These are phyloP conservation scores for Drosophila mayri DNA, from an alignment of 1,140 invertebrate species.

Conservation along the genomic window DNA sequence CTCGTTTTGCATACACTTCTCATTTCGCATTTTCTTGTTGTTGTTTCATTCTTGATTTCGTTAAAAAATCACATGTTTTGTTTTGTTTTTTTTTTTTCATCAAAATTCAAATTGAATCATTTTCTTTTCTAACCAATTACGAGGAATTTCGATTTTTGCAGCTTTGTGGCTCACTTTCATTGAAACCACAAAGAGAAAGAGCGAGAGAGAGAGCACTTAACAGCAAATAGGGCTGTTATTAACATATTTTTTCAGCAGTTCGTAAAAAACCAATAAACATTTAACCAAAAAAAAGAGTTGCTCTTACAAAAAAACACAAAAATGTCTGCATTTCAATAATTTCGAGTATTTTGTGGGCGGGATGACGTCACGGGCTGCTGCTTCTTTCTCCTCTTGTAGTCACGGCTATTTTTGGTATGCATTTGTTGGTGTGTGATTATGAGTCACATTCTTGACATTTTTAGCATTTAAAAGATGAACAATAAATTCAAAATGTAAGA, in stretches of 20 bases:
- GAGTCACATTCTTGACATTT: conserved; percentile 66
- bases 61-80: conserved; percentile 20
- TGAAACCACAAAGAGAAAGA: conserved; percentile 39
- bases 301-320: conserved; percentile 28
- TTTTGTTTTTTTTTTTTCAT: conserved; percentile 7
- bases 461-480: conserved; percentile 58
- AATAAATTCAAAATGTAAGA: conserved; percentile 40
- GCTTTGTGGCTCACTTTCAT: conserved; percentile 62
- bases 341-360: conserved; percentile 56
- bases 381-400: conserved; percentile 11
- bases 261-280: conserved; percentile 43
- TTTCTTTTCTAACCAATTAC: conserved; percentile 25
- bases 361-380: conserved; percentile 60
- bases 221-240: conserved; percentile 33
- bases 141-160: conserved; percentile 42
- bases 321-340: conserved; percentile 57
- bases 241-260: conserved; percentile 54
- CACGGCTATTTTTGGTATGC: conserved; percentile 48
- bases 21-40: conserved; percentile 12
- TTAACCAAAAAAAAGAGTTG: conserved; percentile 42
- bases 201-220: conserved; percentile 22
- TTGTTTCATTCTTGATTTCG: conserved; percentile 10
- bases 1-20: conserved; percentile 18
- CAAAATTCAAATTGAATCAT: conserved; percentile 34
- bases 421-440: conserved; percentile 24